Evolutionary conservation across 2,888 invertebrate genomes (phyloP), one percentile per base, ranked within the genome.

Genomic region (Plebejus melissa): DNA sequence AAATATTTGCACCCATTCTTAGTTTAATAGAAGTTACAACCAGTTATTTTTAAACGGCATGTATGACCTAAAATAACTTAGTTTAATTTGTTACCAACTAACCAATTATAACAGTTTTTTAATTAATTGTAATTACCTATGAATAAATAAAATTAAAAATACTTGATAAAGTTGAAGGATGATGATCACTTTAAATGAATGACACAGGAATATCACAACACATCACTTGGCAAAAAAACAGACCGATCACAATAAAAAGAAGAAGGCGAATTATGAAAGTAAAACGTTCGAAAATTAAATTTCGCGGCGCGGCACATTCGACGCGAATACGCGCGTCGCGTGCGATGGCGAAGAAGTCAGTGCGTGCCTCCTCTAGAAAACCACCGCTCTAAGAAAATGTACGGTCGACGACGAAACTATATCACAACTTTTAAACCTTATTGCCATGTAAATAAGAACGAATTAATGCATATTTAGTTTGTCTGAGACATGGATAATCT

Each of bases 301-400:
- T 87, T 87, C 85, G 87, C 88, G 87, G 90, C 87, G 89, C 88
- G 90, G 87, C 88, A 88, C 88, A 86, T 86, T 84, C 83, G 80
- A 84, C 89, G 89, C 88, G 87, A 82, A 83, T 84, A 87, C 90
- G 91, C 86, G 91, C 90, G 91, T 88, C 90, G 90, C 90, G 90
- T 88, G 89, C 87, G 79, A 79, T 81, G 85, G 80, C 87, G 85
- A 79, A 79, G 83, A 83, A 85, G 87, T 85, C 82, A 89, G 88
- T 91, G 90, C 86, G 86, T 86, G 86, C 81, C 82, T 86, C 86
- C 86, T 85, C 83, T 84, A 84, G 87, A 86, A 87, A 87, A 65
- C 60, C 28, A 9, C 70, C 70, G 22, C 9, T 41, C 38, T 70
- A 22, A 41, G n/a, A 41, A 70, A 38, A 69, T 36, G 36, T 69